A percentile compares a stretch with the other conserved stretches of the same genome.
Conservation (phyloP, 2,888 invertebrate species). For the Agonopterix arenella region DNA sequence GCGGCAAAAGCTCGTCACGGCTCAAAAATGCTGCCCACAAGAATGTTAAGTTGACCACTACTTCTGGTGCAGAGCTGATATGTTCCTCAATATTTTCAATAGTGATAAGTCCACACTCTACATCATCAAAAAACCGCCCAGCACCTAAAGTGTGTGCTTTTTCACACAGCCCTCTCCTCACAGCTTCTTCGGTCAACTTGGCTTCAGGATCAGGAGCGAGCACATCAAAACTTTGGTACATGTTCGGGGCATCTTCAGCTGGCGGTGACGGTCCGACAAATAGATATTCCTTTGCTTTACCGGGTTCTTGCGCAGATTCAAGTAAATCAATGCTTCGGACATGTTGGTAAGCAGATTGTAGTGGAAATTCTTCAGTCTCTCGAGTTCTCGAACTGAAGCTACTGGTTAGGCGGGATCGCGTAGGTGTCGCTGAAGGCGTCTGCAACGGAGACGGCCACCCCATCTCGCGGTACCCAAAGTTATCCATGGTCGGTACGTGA, state of each 20-base stretch:
- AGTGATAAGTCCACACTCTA: constrained; percentile 82
- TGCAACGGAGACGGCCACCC: constrained; percentile 64
- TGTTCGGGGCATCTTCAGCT: constrained; percentile 86
- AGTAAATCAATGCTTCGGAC: constrained; percentile 68
- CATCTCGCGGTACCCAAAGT: constrained; percentile 80
- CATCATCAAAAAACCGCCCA: constrained; percentile 82
- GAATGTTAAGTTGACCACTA: constrained; percentile 83
- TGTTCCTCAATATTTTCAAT: constrained; percentile 77
- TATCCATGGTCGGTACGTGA: constrained; percentile 71
- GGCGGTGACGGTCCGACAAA: constrained; percentile 88
- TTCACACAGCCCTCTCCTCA: constrained; percentile 71
- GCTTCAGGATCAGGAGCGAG: constrained; percentile 76
- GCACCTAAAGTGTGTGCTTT: constrained; percentile 82
- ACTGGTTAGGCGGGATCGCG: constrained; percentile 43
- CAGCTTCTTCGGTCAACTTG: neutral
- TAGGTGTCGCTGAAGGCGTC: constrained; percentile 42
- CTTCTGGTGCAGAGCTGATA: constrained; percentile 78
- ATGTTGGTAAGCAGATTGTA: constrained; percentile 55
- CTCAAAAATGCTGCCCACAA: constrained; percentile 85
- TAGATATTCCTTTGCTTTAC: constrained; percentile 82
- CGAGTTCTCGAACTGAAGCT: constrained; percentile 63
- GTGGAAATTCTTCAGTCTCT: constrained; percentile 75
- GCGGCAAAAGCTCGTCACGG: constrained; percentile 82
- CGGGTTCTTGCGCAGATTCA: constrained; percentile 76
- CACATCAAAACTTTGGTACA: constrained; percentile 86